Evolutionary conservation across 2,797 vertebrate species (phyloP).

Genomic region (Periparus ater): DNA sequence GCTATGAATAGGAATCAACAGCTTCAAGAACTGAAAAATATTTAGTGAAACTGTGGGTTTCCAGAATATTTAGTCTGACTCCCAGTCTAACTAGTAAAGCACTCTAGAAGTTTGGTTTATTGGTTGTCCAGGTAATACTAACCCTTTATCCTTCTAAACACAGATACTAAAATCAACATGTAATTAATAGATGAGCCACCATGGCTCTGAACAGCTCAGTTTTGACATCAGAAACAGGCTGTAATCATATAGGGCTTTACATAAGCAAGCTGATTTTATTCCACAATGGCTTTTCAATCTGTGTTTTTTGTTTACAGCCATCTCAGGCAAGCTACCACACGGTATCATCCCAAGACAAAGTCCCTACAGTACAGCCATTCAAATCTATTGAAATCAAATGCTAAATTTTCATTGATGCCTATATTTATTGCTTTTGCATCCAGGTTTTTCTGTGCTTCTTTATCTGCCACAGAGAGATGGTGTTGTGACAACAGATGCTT

Average conservation of each 20-base stretch:
- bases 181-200: neutral
- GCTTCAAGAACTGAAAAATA: neutral
- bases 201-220: neutral
- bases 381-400: neutral
- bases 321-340: neutral
- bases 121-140: neutral
- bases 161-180: neutral
- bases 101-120: neutral
- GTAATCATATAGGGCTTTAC: neutral
- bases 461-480: neutral
- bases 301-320: neutral
- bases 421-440: neutral
- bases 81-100: neutral
- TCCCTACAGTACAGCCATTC: neutral
- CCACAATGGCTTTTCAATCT: neutral
- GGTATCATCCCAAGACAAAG: neutral
- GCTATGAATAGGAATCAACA: neutral
- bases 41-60: neutral
- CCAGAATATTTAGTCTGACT: neutral
- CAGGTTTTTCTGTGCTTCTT: neutral
- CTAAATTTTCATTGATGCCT: neutral
- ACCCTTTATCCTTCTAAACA: neutral
- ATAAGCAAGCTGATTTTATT: neutral
- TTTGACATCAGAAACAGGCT: neutral
- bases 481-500: slow-evolving; percentile 16